Percentiles rank a stretch among this genome's conserved stretches.
phyloP scores from a whole-genome alignment of 2,888 invertebrate species.

The Sicus ferrugineus region DNA sequence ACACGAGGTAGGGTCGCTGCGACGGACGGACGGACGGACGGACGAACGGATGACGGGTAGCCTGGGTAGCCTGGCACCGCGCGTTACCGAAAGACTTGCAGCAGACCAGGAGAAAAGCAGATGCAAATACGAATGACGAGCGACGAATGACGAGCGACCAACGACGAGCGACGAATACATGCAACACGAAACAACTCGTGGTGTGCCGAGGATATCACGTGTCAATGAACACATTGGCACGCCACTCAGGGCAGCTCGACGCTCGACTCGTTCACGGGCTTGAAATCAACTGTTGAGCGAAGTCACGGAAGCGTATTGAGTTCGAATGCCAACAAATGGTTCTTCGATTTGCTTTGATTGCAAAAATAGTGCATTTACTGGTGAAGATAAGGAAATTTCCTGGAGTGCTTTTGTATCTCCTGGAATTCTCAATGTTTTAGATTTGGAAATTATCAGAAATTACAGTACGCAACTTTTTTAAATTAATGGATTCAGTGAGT shows the following conservation, averaged over 20 bases:
- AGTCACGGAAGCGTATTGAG: conserved; percentile 22
- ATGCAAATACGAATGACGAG: conserved; percentile 30
- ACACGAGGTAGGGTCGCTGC: background rate
- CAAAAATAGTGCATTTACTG: too few species aligned
- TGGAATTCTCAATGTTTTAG: background rate
- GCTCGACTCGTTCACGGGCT: conserved; percentile 1
- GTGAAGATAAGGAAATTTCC: too few species aligned
- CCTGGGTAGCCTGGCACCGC: conserved; percentile 17
- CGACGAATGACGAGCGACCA: too few species aligned
- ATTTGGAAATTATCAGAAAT: too few species aligned
- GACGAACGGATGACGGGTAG: background rate
- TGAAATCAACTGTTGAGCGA: conserved; percentile 18
- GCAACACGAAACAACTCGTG: conserved; percentile 20
- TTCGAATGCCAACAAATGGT: conserved; percentile 17
- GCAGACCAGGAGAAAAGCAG: conserved; percentile 28
- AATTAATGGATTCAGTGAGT: too few species aligned
- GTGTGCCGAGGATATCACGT: conserved; percentile 27
- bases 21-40: background rate
- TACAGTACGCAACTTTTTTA: too few species aligned
- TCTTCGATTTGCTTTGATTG: conserved; percentile 8
- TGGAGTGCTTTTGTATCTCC: background rate
- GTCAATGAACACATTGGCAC: conserved; percentile 29
- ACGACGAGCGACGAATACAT: too few species aligned
- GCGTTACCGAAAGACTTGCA: conserved; percentile 29
- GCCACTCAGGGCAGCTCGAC: conserved; percentile 4